These are phyloP conservation scores for Acholoe squamosa DNA, from an alignment of 2,888 invertebrate genomes.

Conservation along the genomic window DNA sequence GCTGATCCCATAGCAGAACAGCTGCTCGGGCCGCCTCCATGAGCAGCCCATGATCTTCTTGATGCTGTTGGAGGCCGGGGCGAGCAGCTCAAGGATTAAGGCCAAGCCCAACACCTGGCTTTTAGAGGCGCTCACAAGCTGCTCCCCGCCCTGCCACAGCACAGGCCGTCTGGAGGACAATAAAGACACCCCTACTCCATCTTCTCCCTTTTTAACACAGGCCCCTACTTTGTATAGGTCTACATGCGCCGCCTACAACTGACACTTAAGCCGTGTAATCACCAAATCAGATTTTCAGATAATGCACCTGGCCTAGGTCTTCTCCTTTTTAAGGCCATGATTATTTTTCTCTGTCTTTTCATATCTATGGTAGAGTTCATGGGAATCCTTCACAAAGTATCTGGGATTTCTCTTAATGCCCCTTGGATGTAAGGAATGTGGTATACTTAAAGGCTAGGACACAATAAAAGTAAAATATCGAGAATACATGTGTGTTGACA, in stretches of 20 bases:
- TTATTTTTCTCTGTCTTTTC: no score
- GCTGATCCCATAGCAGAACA: conserved; percentile 46
- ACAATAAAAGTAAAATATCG: no score
- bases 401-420: no score
- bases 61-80: conserved; percentile 22
- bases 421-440: no score
- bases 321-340: background rate
- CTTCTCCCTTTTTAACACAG: conserved; percentile 5
- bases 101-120: conserved; percentile 45
- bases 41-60: conserved; percentile 40
- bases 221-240: conserved; percentile 16
- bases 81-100: conserved; percentile 38
- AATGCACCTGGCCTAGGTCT: conserved; percentile 20
- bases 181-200: conserved; percentile 17
- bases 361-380: no score
- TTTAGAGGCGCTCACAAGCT: conserved; percentile 10
- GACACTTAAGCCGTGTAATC: conserved; percentile 1
- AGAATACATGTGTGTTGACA: no score
- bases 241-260: background rate
- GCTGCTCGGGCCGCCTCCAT: conserved; percentile 40
- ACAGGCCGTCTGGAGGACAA: background rate
- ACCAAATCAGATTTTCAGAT: conserved; percentile 27
- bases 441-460: no score
- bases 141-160: conserved; percentile 15
- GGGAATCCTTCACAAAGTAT: no score